Evolutionary conservation across 2,888 invertebrate genomes (phyloP).

Genomic region (Campopleginae sp.): DNA sequence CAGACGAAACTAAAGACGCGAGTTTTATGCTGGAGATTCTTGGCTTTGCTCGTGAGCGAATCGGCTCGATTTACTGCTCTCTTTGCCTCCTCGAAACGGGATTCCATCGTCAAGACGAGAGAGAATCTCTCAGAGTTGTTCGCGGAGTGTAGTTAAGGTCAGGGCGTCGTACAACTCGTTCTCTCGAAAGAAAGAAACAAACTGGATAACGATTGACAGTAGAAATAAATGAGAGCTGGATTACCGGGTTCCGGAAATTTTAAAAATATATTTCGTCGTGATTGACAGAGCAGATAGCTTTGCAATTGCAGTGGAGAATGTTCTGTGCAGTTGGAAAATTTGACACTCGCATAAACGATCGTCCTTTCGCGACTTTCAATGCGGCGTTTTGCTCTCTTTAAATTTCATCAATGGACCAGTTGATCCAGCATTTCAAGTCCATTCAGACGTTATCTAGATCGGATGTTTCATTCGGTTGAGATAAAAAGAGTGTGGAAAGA

Average conservation of each 20-base stretch:
- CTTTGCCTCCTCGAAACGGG: conserved; percentile 51
- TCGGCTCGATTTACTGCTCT: conserved; percentile 41
- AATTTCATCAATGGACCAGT: not conserved
- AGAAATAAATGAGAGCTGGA: conserved; percentile 33
- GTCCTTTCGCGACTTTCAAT: not conserved
- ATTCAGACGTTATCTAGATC: not conserved
- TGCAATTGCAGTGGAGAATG: not conserved
- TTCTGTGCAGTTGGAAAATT: not conserved
- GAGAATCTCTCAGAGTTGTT: conserved; percentile 33
- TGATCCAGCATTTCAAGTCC: not conserved
- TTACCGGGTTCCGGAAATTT: conserved; percentile 4
- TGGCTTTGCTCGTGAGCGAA: conserved; percentile 31
- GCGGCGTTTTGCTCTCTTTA: not conserved
- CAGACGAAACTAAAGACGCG: conserved; percentile 9
- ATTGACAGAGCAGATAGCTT: not conserved
- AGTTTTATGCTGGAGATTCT: conserved; percentile 52
- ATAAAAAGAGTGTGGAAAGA: not conserved
- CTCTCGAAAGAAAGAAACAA: conserved; percentile 42
- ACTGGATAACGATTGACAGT: conserved; percentile 49
- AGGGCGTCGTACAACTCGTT: conserved; percentile 35
- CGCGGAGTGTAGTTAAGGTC: conserved; percentile 31
- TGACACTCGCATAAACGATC: not conserved
- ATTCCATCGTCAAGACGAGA: conserved; percentile 56
- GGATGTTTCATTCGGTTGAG: no score
- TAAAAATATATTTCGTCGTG: not conserved